Percentiles rank a stretch among this genome's conserved stretches.
Conservation (phyloP, 2,888 invertebrate species). For the Rotaria sp. region DNA sequence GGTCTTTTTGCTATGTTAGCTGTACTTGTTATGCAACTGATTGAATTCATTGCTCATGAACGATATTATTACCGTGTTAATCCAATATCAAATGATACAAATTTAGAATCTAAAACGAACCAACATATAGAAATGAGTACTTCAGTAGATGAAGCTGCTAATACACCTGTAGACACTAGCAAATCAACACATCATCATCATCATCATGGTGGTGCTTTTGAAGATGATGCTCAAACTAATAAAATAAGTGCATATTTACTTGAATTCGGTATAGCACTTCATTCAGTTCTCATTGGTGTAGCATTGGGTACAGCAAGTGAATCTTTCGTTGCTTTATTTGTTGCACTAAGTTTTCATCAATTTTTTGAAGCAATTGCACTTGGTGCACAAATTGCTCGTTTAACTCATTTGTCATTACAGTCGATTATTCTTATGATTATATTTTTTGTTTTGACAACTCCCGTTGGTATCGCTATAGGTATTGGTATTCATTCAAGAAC, state of each 20-base stretch:
- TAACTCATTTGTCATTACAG: not conserved
- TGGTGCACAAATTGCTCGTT: slow-evolving; percentile 21
- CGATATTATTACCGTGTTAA: not conserved
- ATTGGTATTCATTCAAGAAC: not conserved
- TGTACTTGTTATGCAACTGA: not conserved
- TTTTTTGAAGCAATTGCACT: slow-evolving; percentile 28
- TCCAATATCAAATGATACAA: not conserved
- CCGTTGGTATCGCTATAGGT: not conserved
- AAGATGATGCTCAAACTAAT: not conserved
- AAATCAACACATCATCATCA: not conserved
- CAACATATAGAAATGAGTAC: not conserved
- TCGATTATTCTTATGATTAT: not conserved
- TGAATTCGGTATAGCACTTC: slow-evolving; percentile 9
- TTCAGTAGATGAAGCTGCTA: no score
- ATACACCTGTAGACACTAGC: no score
- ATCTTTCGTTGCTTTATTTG: not conserved
- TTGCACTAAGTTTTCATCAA: slow-evolving; percentile 21
- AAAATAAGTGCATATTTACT: slow-evolving; percentile 25
- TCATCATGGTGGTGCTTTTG: not conserved
- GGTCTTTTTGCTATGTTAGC: slow-evolving; percentile 25
- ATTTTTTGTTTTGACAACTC: slow-evolving; percentile 9
- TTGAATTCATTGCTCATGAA: slow-evolving; percentile 11
- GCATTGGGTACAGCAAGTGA: not conserved
- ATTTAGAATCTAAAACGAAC: not conserved
- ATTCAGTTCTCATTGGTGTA: not conserved